A percentile compares a stretch with the other conserved stretches of the same genome.
Evolutionary conservation across 2,113 vertebrate genomes (phyloP).

Genomic region (rat (Rattus norvegicus)): DNA sequence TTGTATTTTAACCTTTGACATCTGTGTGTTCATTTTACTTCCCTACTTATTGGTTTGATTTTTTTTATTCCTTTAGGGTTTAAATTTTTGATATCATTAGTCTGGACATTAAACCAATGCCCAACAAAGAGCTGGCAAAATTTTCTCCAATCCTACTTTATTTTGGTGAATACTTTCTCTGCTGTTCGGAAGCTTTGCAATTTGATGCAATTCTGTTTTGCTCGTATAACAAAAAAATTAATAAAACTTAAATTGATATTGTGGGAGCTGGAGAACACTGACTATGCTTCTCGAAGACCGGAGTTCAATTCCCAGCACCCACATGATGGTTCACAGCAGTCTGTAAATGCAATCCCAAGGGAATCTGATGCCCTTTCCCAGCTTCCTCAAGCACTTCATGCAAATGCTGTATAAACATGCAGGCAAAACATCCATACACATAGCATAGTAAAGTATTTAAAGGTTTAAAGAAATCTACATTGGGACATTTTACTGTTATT

Average conservation of each 20-base stretch:
- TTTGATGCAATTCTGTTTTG: background rate
- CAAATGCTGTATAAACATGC: background rate
- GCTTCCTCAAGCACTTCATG: background rate
- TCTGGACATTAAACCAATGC: background rate
- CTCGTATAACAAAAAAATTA: constrained; percentile 18
- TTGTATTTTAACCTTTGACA: background rate
- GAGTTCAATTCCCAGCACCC: background rate
- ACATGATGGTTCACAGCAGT: background rate
- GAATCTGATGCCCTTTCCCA: background rate
- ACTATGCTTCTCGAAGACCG: background rate
- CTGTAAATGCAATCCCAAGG: background rate
- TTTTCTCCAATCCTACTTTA: background rate
- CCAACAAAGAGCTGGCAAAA: background rate
- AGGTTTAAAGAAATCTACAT: constrained; percentile 1
- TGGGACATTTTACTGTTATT: constrained; percentile 23
- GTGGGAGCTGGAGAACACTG: background rate
- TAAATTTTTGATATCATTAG: background rate
- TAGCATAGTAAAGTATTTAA: background rate
- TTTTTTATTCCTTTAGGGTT: background rate
- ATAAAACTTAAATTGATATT: constrained; percentile 32
- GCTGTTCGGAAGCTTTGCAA: background rate
- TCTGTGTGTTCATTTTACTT: background rate
- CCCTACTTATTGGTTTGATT: background rate
- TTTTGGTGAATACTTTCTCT: background rate
- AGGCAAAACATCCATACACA: background rate